Evolutionary conservation across 2,113 vertebrate genomes (phyloP).

Genomic region (Nerophis ophidion): DNA sequence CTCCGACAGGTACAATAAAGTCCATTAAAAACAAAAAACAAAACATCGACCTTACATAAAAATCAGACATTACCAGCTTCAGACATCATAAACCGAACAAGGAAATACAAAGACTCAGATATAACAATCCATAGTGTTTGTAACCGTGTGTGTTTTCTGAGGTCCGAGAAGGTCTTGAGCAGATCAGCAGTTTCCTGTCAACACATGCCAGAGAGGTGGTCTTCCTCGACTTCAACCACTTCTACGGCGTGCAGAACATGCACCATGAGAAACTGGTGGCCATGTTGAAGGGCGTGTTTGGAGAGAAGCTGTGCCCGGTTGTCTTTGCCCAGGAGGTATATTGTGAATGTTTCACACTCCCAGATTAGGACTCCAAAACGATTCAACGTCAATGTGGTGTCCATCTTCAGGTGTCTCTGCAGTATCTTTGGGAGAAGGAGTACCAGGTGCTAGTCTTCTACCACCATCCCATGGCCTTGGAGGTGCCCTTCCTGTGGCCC

Average conservation of each 20-base stretch:
- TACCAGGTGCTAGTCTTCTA: constrained; percentile 96
- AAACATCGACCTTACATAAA: too few relatives aligned
- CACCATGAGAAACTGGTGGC: constrained; percentile 96
- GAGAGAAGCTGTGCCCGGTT: constrained; percentile 92
- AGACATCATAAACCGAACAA: too few relatives aligned
- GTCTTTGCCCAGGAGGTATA: constrained; percentile 89
- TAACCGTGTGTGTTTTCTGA: constrained; percentile 19
- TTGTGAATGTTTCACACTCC: background rate
- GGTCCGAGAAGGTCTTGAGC: constrained; percentile 89
- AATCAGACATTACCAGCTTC: too few relatives aligned
- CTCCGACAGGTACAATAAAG: too few relatives aligned
- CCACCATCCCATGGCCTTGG: constrained; percentile 91
- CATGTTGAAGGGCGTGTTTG: constrained; percentile 91
- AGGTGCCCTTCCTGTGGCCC: constrained; percentile 94
- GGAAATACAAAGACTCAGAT: too few relatives aligned
- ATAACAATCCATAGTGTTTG: too few relatives aligned
- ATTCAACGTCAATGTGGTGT: too few relatives aligned
- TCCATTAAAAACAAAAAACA: too few relatives aligned
- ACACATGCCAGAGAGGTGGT: constrained; percentile 87
- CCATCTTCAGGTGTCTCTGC: constrained; percentile 75
- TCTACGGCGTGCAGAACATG: constrained; percentile 94
- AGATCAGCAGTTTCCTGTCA: constrained; percentile 86
- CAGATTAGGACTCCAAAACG: too few relatives aligned
- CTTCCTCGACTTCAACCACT: constrained; percentile 98
- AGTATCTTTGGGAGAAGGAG: constrained; percentile 96